Conservation (phyloP, 1,140 invertebrate species). For the Tetragonula clypearis region DNA sequence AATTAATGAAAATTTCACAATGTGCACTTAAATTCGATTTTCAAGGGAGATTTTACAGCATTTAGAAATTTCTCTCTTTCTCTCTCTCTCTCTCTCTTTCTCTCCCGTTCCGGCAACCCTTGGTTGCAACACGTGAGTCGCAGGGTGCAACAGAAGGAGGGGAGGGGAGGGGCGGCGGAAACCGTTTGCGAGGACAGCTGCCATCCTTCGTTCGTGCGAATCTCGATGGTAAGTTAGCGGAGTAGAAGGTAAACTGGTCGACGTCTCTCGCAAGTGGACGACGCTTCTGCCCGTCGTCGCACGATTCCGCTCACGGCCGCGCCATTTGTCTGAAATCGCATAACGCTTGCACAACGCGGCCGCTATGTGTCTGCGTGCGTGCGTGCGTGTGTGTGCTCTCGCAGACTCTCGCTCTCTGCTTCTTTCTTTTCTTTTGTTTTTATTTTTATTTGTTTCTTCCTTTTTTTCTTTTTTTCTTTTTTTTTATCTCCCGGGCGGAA, state of each 20-base stretch:
- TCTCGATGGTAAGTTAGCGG: conserved; percentile 64
- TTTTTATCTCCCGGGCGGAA: conserved; percentile 22
- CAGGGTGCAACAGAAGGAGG: conserved; percentile 36
- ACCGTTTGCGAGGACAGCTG: conserved; percentile 64
- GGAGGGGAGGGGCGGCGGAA: not conserved
- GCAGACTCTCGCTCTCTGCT: not conserved
- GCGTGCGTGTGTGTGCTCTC: not conserved
- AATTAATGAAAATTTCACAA: not conserved
- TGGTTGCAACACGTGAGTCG: not conserved
- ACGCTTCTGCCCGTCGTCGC: conserved; percentile 44
- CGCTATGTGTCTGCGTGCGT: not conserved
- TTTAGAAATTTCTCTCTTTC: conserved; percentile 19
- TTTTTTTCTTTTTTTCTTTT: not conserved
- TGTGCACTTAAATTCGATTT: too few species aligned
- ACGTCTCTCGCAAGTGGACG: conserved; percentile 62
- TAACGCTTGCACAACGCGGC: conserved; percentile 66
- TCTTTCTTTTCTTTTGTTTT: not conserved
- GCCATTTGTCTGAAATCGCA: conserved; percentile 80
- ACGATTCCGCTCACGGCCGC: conserved; percentile 70
- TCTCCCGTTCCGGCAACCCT: not conserved
- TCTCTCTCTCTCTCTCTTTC: not conserved
- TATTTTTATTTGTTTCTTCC: too few species aligned
- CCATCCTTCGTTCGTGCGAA: conserved; percentile 62
- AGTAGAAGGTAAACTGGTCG: conserved; percentile 62
- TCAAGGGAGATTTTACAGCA: too few species aligned